phyloP scores from a whole-genome alignment of 2,888 invertebrate species.

The Tenodera sinensis region DNA sequence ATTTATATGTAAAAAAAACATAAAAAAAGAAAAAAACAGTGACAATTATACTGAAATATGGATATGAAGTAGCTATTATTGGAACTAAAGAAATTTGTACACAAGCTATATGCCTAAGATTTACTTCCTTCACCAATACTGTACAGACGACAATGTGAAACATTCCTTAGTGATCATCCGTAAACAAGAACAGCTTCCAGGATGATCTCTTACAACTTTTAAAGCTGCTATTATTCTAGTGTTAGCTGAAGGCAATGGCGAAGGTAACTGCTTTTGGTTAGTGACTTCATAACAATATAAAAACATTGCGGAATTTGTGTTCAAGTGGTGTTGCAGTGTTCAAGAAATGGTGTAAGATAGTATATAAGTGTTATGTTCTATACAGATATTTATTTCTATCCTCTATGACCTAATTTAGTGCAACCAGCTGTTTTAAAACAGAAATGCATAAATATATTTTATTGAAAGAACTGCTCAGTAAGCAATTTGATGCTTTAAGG shows the following conservation, averaged over 20 bases:
- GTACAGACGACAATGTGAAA: not conserved
- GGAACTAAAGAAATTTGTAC: not conserved
- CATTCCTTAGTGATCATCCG: not conserved
- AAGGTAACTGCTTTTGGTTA: not conserved
- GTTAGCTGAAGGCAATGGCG: not conserved
- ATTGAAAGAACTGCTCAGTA: not conserved
- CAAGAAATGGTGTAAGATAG: constrained; percentile 5
- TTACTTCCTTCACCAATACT: not conserved
- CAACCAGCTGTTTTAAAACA: not conserved
- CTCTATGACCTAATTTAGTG: not conserved
- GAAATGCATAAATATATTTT: too few relatives aligned
- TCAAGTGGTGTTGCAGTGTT: constrained; percentile 16
- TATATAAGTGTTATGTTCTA: not conserved
- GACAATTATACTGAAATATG: not conserved
- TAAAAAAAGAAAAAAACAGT: not conserved
- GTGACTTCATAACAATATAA: not conserved
- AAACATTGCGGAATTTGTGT: not conserved
- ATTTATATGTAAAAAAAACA: not conserved
- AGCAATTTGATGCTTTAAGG: not conserved
- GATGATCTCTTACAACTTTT: not conserved
- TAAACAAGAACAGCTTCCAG: not conserved
- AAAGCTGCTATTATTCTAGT: not conserved
- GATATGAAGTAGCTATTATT: not conserved
- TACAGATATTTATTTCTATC: not conserved
- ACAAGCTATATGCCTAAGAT: not conserved